phyloP scores from a whole-genome alignment of 2,888 invertebrate genomes.

The Hirtodrosophila confusa region DNA sequence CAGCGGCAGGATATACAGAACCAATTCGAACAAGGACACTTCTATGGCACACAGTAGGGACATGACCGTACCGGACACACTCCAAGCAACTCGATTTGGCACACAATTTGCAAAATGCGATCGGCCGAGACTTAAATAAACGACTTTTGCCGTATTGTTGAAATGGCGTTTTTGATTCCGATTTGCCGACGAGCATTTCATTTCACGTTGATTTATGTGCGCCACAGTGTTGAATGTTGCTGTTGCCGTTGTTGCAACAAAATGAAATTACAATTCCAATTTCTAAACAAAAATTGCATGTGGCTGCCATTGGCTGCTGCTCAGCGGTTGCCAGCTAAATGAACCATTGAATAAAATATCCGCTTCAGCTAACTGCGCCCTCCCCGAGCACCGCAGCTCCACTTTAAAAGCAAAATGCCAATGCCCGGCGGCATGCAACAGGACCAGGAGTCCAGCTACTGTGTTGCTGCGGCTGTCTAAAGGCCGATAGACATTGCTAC shows the following conservation, averaged over 20 bases:
- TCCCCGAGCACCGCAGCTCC: not conserved
- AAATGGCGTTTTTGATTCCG: constrained; percentile 29
- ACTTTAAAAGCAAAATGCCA: constrained; percentile 22
- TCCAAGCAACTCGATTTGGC: constrained; percentile 47
- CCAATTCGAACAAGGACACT: constrained; percentile 6
- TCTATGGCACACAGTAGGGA: not conserved
- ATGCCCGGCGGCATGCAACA: constrained; percentile 37
- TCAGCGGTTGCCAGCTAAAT: constrained; percentile 43
- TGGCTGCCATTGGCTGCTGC: constrained; percentile 9
- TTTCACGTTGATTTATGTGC: constrained; percentile 75
- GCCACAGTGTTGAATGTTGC: constrained; percentile 17
- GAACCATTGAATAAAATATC: constrained; percentile 62
- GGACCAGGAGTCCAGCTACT: constrained; percentile 19
- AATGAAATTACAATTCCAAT: constrained; percentile 65
- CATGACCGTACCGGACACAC: constrained; percentile 5
- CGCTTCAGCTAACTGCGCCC: constrained; percentile 38
- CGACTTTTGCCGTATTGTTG: constrained; percentile 35
- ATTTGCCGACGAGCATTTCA: constrained; percentile 56
- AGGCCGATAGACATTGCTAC: constrained; percentile 14
- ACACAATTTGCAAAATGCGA: constrained; percentile 62
- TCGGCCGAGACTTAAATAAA: constrained; percentile 41
- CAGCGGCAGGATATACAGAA: constrained; percentile 22
- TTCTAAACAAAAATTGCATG: constrained; percentile 62
- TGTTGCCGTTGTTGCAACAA: constrained; percentile 8
- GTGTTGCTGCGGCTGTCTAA: constrained; percentile 4